phyloP scores from a whole-genome alignment of 2,797 vertebrate genomes.

The Darevskia nairensis region DNA sequence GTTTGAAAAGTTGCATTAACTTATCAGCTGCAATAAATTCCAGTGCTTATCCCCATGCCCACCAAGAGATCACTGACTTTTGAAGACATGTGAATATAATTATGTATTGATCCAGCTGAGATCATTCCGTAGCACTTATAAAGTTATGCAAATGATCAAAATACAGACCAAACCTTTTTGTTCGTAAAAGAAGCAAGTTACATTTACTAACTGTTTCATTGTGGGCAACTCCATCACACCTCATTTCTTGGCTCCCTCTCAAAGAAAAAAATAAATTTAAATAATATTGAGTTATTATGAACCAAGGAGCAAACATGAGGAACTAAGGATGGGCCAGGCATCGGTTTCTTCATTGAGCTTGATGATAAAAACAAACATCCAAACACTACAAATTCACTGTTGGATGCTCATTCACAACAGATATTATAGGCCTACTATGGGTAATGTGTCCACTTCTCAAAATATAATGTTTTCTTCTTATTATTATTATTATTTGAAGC shows the following conservation, averaged over 20 bases:
- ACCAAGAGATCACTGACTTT: slow-evolving; percentile 47
- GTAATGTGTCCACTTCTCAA: slow-evolving; percentile 63
- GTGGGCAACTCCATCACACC: neutral
- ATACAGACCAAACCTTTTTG: neutral
- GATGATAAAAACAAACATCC: slow-evolving; percentile 44
- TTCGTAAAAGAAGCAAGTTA: neutral
- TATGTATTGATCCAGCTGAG: slow-evolving; percentile 18
- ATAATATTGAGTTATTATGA: slow-evolving; percentile 48
- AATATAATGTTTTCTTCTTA: slow-evolving; percentile 42
- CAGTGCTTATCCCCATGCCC: slow-evolving; percentile 8
- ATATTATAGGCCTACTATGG: slow-evolving; percentile 51
- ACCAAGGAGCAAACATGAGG: slow-evolving; percentile 29
- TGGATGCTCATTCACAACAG: slow-evolving; percentile 62
- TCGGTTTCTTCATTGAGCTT: slow-evolving; percentile 31
- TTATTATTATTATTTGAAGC: slow-evolving; percentile 55
- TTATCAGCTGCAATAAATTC: neutral
- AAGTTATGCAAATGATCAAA: slow-evolving; percentile 46
- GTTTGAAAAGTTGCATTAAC: neutral
- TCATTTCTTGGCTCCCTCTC: slow-evolving; percentile 43
- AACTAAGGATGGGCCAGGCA: slow-evolving; percentile 20
- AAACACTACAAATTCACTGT: slow-evolving; percentile 62
- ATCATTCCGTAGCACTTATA: slow-evolving; percentile 52
- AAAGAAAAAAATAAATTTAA: neutral
- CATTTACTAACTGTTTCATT: slow-evolving; percentile 24
- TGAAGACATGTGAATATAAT: slow-evolving; percentile 53